Evolutionary conservation across 2,888 invertebrate species (phyloP), one percentile per base, ranked within the genome.

Genomic region (Acrobeloides nanus): DNA sequence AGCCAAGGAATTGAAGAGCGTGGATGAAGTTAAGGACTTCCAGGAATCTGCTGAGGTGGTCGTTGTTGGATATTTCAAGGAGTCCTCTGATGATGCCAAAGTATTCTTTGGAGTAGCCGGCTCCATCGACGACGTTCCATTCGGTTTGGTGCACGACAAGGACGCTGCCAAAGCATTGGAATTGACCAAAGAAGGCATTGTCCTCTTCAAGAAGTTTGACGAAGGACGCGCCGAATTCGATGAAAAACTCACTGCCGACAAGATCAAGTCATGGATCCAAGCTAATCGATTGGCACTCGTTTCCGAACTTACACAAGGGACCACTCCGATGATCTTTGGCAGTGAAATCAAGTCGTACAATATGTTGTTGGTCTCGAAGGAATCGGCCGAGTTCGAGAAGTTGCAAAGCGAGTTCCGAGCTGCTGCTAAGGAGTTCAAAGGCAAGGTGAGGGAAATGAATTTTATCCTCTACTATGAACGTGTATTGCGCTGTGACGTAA

Each of bases 321-420:
- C 89, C 25, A 95, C 97, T 10, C 86, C 88, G 75, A 92, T 92
- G 78, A 90, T 99, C 78, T 99, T 99, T 75, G 89, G 92, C 45
- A 95, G 95, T 63, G 87, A 89, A 52, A 87, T 97, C 79, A 93
- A 95, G 80, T 87, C 85, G 72, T 97, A 99, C 78, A 82, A 93
- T 62, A 81, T 99, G 56, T 78, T 97, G 73, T 97, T 99, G 83
- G 80, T 93, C 68, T 88, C 87, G 74, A 89, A 90, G 81, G 69
- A 66, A 38, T 84, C 84, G 75, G 83, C 82, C 62, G 87, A 87
- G 44, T 85, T 88, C 72, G 86, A 88, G 46, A 83, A 84, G 69
- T 81, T 83, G 72, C 77, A 86, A 31, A 85, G 85, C 12, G 83
- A 82, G 17, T 83, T 89, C 74, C 84, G 83, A 74, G 82, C 83